Percentiles rank a stretch among this genome's conserved stretches.
phyloP scores from a whole-genome alignment of 2,888 invertebrate species.

The Zeuzera pyrina region DNA sequence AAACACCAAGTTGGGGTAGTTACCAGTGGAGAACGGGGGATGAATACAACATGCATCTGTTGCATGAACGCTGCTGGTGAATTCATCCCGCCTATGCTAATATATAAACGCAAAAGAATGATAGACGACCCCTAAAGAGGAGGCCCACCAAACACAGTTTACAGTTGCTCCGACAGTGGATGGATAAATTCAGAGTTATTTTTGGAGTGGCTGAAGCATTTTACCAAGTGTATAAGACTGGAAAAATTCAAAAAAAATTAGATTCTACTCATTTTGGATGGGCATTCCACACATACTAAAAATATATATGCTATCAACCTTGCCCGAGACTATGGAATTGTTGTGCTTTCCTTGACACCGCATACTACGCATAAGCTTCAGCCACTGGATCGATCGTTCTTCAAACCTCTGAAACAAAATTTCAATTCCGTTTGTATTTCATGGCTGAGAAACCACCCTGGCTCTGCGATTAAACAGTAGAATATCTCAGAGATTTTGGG shows the following conservation, averaged over 20 bases:
- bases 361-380: slow-evolving; percentile 1
- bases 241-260: neutral
- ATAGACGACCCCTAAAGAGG: slow-evolving; percentile 14
- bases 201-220: slow-evolving; percentile 18
- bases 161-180: slow-evolving; percentile 15
- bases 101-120: slow-evolving; percentile 12
- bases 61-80: slow-evolving; percentile 14
- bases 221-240: slow-evolving; percentile 11
- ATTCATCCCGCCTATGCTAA: slow-evolving; percentile 17
- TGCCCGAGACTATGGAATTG: neutral
- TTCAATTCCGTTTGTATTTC: too few relatives aligned
- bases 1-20: slow-evolving; percentile 15
- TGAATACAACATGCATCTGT: slow-evolving; percentile 11
- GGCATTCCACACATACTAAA: neutral
- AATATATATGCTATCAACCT: neutral
- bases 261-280: neutral
- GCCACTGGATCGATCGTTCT: slow-evolving; percentile 1
- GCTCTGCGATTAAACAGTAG: too few relatives aligned
- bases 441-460: too few relatives aligned
- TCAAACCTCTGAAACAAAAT: slow-evolving; percentile 2
- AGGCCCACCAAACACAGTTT: slow-evolving; percentile 13
- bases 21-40: slow-evolving; percentile 15
- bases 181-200: slow-evolving; percentile 17
- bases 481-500: too few relatives aligned
- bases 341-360: neutral